Evolutionary conservation across 1,140 invertebrate genomes (phyloP), one percentile per base, ranked within the genome.

Genomic region (Anastrepha ludens): DNA sequence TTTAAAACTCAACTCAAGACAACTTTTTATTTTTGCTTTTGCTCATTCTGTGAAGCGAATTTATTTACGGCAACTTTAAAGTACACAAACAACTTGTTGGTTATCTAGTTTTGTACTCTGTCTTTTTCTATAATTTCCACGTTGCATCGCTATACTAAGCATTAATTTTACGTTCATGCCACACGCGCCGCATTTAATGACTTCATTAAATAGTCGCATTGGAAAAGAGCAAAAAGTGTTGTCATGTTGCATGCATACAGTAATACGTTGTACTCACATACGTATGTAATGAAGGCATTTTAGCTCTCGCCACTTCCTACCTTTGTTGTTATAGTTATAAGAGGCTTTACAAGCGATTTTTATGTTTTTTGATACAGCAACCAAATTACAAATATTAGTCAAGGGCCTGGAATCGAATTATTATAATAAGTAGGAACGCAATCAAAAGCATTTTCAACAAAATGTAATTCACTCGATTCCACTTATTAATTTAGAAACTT

Each of bases 151-250:
- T 81, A 81, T 20, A 6, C 74, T 55, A 81, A 81, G 74, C 20
- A 81, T 81, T 81, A 81, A 81, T 81, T 55, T 81, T 81, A 81
- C 44, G 74, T 81, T 81, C 74, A 81, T 81, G 74, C 74, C 74
- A 81, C 74, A 81, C 74, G 74, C 74, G 74, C 74, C 74, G 74
- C 74, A 17, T 20, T 50, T 81, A 81, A 81, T 81, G 74, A 81
- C 74, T 81, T 81, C 74, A 81, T 81, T 81, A 81, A 50, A 81
- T 81, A 11, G 47, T n/a, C 47, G 74, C 47, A 41, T 50, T 55
- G 74, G 7, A 29, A 55, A 81, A 17, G 74, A 39, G 60, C 15
- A 62, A 29, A 67, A 67, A 11, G 64, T 62, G 60, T 67, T 67
- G 64, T 20, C 6, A 11, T 67, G 5, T 7, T 3, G 29, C 17